Evolutionary conservation across 2,888 invertebrate species (phyloP).

Genomic region (Dione vanillae): DNA sequence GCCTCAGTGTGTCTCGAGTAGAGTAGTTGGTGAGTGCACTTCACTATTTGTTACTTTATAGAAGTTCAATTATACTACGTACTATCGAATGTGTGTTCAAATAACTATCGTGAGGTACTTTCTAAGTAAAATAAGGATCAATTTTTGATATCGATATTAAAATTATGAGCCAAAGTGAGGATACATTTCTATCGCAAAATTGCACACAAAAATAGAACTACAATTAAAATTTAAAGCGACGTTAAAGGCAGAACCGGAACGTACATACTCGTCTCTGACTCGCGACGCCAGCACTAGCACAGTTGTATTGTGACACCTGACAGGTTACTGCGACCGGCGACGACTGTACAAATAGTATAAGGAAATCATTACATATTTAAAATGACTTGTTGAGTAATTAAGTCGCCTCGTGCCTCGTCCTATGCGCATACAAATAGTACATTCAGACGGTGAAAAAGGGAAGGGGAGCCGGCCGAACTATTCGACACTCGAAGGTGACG

Average conservation of each 20-base stretch:
- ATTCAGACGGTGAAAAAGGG: not conserved
- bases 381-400: not conserved
- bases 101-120: slow-evolving; percentile 4
- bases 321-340: not conserved
- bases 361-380: too few species aligned
- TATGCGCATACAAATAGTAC: not conserved
- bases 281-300: too few species aligned
- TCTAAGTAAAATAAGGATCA: not conserved
- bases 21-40: slow-evolving; percentile 39
- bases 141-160: not conserved
- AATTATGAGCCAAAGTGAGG: not conserved
- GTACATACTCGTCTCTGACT: too few species aligned
- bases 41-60: not conserved
- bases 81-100: not conserved
- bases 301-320: too few species aligned
- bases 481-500: not conserved
- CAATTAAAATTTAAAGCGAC: not conserved
- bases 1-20: not conserved
- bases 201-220: not conserved
- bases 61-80: not conserved
- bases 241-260: not conserved
- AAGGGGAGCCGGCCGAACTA: not conserved
- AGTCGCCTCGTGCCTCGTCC: too few species aligned
- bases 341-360: not conserved
- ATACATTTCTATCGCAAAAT: not conserved